These are phyloP conservation scores for Amaurobius ferox DNA, from an alignment of 2,888 invertebrate genomes.

Conservation along the genomic window DNA sequence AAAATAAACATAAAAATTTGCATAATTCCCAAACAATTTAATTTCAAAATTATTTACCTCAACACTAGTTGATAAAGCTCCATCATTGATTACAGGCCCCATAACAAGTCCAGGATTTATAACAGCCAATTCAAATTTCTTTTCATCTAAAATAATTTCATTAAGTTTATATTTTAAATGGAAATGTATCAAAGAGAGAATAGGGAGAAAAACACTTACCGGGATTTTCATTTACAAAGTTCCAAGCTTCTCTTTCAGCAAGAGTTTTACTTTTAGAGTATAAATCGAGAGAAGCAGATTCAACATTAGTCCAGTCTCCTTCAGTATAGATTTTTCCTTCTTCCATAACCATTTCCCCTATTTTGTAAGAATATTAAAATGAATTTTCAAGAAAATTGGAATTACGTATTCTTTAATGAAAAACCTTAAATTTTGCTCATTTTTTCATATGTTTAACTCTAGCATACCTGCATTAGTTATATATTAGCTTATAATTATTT, in stretches of 20 bases:
- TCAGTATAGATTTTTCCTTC: slow-evolving; percentile 77
- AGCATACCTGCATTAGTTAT: too few species aligned
- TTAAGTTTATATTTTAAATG: neutral
- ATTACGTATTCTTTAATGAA: too few species aligned
- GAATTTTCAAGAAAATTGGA: too few species aligned
- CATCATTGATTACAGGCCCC: slow-evolving; percentile 79
- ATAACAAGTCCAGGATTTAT: slow-evolving; percentile 80
- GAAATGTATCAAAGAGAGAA: neutral
- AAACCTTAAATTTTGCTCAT: too few species aligned
- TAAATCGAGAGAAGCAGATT: slow-evolving; percentile 75
- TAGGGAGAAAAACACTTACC: slow-evolving; percentile 74
- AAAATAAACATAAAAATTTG: neutral
- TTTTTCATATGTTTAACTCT: too few species aligned
- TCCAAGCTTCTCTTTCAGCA: slow-evolving; percentile 81
- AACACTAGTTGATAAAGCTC: slow-evolving; percentile 73
- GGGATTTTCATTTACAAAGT: slow-evolving; percentile 79
- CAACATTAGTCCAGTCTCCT: slow-evolving; percentile 78
- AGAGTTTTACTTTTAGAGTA: slow-evolving; percentile 79
- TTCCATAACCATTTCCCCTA: slow-evolving; percentile 75
- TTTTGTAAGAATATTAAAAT: too few species aligned
- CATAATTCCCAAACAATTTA: neutral
- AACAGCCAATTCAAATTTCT: slow-evolving; percentile 79
- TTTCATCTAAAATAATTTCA: slow-evolving; percentile 75
- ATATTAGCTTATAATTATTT: too few species aligned
- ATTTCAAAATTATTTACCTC: slow-evolving; percentile 49